Percentiles rank a stretch among this genome's conserved stretches.
phyloP scores from a whole-genome alignment of 2,888 invertebrate genomes.

The Dicranocentrus wangi region DNA sequence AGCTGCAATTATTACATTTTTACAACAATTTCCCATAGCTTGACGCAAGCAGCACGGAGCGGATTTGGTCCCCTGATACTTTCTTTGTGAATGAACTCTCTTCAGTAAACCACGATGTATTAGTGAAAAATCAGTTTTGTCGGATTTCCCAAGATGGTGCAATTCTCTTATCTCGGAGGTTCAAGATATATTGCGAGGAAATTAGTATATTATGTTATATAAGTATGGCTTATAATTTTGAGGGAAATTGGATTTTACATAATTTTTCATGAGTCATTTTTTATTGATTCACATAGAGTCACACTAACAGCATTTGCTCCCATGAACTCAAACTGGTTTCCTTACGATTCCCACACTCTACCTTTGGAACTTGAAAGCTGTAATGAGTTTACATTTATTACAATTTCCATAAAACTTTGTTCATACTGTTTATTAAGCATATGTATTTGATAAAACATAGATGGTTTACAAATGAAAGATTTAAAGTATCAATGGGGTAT shows the following conservation, averaged over 20 bases:
- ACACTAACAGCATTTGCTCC: constrained; percentile 23
- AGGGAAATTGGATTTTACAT: not conserved
- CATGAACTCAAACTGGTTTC: constrained; percentile 22
- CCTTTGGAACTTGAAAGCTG: constrained; percentile 27
- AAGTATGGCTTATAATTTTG: not conserved
- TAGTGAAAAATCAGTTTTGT: constrained; percentile 39
- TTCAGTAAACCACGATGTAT: not conserved
- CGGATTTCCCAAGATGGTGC: constrained; percentile 39
- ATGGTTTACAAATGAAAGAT: constrained; percentile 32
- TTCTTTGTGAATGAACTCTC: constrained; percentile 27
- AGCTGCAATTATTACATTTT: too few relatives aligned
- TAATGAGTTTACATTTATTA: too few relatives aligned
- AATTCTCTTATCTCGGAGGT: constrained; percentile 29
- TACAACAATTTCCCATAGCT: too few relatives aligned
- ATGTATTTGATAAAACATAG: too few relatives aligned
- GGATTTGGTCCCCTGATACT: constrained; percentile 37
- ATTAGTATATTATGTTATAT: not conserved
- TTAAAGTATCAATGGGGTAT: constrained; percentile 29
- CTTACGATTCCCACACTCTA: constrained; percentile 32
- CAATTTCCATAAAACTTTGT: too few relatives aligned
- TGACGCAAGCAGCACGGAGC: constrained; percentile 32
- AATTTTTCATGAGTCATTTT: not conserved
- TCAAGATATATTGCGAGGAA: too few relatives aligned
- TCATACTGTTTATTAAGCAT: not conserved
- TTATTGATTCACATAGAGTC: constrained; percentile 3